A percentile compares a stretch with the other conserved stretches of the same genome.
Evolutionary conservation across 2,888 invertebrate species (phyloP).

Genomic region (Acrobasis repandana): DNA sequence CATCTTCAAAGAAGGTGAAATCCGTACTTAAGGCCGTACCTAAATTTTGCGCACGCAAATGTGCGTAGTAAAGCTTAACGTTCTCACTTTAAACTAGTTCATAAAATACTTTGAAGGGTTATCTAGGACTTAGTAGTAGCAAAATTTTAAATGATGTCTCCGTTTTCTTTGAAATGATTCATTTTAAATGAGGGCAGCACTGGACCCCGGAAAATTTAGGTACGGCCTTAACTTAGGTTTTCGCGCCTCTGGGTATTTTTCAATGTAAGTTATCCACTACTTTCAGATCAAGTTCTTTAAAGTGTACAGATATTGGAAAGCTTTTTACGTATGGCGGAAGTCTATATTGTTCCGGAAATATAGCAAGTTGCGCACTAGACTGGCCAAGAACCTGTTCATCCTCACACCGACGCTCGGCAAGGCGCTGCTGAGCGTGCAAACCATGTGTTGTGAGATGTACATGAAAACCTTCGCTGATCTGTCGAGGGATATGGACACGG

Average conservation of each 20-base stretch:
- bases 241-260: neutral
- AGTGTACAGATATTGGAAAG: slow-evolving; percentile 89
- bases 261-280: neutral
- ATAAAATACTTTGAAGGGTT: no score
- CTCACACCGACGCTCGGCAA: slow-evolving; percentile 87
- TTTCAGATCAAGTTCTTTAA: slow-evolving; percentile 86
- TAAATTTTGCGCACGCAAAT: no score
- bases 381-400: slow-evolving; percentile 88
- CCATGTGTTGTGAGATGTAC: slow-evolving; percentile 85
- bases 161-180: no score
- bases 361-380: slow-evolving; percentile 77
- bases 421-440: slow-evolving; percentile 87
- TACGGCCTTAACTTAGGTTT: no score
- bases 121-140: no score
- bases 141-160: no score
- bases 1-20: no score
- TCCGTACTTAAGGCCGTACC: no score
- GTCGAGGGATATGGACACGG: slow-evolving; percentile 69
- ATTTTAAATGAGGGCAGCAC: no score
- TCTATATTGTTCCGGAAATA: slow-evolving; percentile 88
- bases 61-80: no score
- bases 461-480: slow-evolving; percentile 85
- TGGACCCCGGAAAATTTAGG: no score
- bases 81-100: no score
- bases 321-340: slow-evolving; percentile 91